Base-by-base conservation (phyloP, 2,888 invertebrate species). In the Macaria notata region DNA sequence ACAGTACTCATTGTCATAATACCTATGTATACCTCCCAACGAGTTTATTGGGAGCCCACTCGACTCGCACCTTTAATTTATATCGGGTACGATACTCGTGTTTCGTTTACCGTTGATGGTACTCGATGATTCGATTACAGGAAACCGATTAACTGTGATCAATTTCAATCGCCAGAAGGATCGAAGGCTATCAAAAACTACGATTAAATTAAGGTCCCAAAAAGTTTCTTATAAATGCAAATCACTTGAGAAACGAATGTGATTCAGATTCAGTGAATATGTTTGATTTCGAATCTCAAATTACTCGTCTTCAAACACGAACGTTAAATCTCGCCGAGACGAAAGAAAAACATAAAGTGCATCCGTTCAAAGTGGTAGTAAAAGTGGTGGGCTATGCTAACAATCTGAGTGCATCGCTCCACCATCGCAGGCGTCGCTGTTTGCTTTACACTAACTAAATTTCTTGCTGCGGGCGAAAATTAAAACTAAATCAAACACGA, bases 401-500 rank as follows among this genome's bases (percentile, higher is more conserved):
- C 46, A 56, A 47, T 30, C 31, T 19, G 41, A 45, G 52, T 48
- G 52, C 51, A 38, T 56, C 44, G 56, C 52, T 52, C 51, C 6
- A 41, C 31, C 44, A 31, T 62, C 45, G 49, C 54, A 61, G 59
- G 59, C 61, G 63, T 65, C 63, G 57, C 51, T 57, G 49, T 63
- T 63, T 63, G 51, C 57, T 56, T 50, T 56, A 45, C 29, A 51
- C 59, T 59, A 59, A 63, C 62, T 59, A 48, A 58, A 61, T 60
- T 42, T 45, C 49, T 43, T 43, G 56, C 62, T 62, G 54, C 48
- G 39, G 49, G 54, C 62, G 46, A 62, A 62, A 61, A 52, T 56
- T 56, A 48, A 50, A 50, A 54, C 55, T 56, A 48, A 62, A 62
- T 64, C 59, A 62, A 64, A 64, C 54, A 53, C 45, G 47, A 60